Evolutionary conservation across 2,797 vertebrate species (phyloP).

Genomic region (Platalea minor): DNA sequence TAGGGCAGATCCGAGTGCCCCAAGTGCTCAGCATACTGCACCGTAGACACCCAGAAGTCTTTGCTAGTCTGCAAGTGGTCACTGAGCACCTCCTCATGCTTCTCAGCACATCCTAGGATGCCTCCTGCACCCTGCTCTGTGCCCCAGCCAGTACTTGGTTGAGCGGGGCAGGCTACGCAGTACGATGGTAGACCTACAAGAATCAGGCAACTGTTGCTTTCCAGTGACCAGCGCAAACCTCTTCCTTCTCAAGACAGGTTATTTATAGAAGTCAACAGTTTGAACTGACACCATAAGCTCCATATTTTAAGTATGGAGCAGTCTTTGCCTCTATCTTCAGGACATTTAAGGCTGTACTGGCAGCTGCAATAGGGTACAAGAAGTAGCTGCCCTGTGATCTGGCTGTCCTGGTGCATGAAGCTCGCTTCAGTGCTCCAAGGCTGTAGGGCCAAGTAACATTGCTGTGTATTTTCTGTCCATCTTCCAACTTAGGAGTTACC

Average conservation of each 20-base stretch:
- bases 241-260: neutral
- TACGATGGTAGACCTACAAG: neutral
- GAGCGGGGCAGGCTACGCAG: neutral
- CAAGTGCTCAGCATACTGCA: neutral
- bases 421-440: neutral
- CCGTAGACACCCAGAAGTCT: neutral
- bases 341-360: neutral
- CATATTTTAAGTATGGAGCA: neutral
- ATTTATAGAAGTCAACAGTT: neutral
- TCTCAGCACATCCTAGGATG: neutral
- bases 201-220: neutral
- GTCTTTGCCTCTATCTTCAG: neutral
- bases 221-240: neutral
- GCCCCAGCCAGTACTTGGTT: neutral
- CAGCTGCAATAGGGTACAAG: neutral
- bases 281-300: neutral
- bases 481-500: neutral
- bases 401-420: neutral
- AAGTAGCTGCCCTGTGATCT: neutral
- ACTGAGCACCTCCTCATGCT: neutral
- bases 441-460: neutral
- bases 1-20: neutral
- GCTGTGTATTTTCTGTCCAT: neutral
- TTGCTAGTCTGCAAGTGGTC: neutral
- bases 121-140: neutral